Conservation (phyloP, 2,113 vertebrate species). For the Xiphias gladius region DNA sequence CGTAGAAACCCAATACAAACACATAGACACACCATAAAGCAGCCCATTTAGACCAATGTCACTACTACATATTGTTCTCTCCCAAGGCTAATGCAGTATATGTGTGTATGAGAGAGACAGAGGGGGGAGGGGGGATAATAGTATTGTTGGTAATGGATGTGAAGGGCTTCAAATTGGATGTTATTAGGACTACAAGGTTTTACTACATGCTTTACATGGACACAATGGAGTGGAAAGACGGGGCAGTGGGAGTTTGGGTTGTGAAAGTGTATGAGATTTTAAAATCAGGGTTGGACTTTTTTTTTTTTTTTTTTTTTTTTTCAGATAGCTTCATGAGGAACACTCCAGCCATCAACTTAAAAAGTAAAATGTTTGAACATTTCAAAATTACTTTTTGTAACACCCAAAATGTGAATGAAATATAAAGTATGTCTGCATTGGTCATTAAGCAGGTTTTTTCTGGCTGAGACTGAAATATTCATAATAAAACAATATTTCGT, state of each 20-base stretch:
- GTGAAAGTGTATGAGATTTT: constrained; percentile 26
- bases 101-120: constrained; percentile 25
- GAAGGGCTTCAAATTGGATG: constrained; percentile 74
- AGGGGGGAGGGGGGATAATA: constrained; percentile 47
- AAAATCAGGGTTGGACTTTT: constrained; percentile 4
- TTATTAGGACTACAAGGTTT: constrained; percentile 72
- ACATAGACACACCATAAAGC: constrained; percentile 38
- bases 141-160: constrained; percentile 78
- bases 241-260: constrained; percentile 18
- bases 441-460: background rate
- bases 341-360: background rate
- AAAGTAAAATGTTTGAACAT: constrained; percentile 1
- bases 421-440: background rate
- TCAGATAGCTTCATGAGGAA: background rate
- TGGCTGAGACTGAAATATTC: background rate
- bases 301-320: background rate
- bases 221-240: constrained; percentile 52
- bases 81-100: constrained; percentile 70
- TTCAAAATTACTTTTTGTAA: background rate
- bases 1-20: constrained; percentile 26
- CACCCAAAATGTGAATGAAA: background rate
- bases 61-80: constrained; percentile 58
- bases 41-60: constrained; percentile 70
- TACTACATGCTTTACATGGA: constrained; percentile 67
- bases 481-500: background rate